phyloP scores from a whole-genome alignment of 92 coral and sea anemone species.

The Palythoa caribaeorum region DNA sequence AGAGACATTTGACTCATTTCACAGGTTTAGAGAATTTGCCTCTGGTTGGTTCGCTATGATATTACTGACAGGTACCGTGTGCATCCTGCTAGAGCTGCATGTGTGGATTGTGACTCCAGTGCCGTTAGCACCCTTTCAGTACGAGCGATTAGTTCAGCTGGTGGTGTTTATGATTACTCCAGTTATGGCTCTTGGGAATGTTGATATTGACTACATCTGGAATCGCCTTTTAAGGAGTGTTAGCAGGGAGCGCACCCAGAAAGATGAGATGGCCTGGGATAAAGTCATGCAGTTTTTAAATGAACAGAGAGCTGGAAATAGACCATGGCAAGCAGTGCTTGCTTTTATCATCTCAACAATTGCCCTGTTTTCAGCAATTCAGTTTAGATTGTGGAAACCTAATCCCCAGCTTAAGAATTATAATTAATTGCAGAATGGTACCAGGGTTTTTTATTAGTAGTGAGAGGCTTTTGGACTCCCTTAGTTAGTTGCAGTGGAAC shows the following conservation, averaged over 20 bases:
- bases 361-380: slow-evolving; percentile 88
- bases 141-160: slow-evolving; percentile 70
- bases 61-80: slow-evolving; percentile 74
- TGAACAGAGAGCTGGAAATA: slow-evolving; percentile 83
- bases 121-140: slow-evolving; percentile 76
- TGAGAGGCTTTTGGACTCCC: slow-evolving; percentile 18
- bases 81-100: slow-evolving; percentile 81
- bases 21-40: slow-evolving; percentile 84
- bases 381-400: slow-evolving; percentile 83
- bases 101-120: slow-evolving; percentile 68
- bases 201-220: slow-evolving; percentile 91
- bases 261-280: slow-evolving; percentile 81
- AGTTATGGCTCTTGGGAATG: slow-evolving; percentile 80
- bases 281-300: slow-evolving; percentile 88
- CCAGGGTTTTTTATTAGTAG: slow-evolving; percentile 52
- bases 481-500: neutral
- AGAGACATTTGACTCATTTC: slow-evolving; percentile 85
- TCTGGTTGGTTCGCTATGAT: slow-evolving; percentile 90
- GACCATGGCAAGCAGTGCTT: slow-evolving; percentile 95
- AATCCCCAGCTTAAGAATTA: slow-evolving; percentile 37
- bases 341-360: slow-evolving; percentile 86
- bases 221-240: slow-evolving; percentile 83
- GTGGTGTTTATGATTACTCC: slow-evolving; percentile 68
- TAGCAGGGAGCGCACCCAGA: slow-evolving; percentile 76
- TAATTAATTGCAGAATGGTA: slow-evolving; percentile 61